Base-by-base conservation (phyloP, 2,888 invertebrate species). In the Tiliacea citrago region DNA sequence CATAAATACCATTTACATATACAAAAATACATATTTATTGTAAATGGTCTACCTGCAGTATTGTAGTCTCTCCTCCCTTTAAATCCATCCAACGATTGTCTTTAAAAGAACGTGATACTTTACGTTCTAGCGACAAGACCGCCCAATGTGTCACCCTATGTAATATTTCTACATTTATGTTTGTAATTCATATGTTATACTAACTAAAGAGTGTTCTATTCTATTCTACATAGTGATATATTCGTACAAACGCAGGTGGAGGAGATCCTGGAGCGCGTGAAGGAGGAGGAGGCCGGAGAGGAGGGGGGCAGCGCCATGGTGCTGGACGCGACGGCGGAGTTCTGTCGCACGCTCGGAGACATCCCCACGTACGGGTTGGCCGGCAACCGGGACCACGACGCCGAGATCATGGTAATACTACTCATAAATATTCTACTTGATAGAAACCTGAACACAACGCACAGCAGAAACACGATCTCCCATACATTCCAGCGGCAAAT, bases 291-390 rank as follows among this genome's bases (percentile, higher is more conserved):
- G 78, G 96, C 97, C 12, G 61, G 7, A 2, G 29, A 91, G 66
- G 81, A 92, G 70, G 86, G 83, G 47, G 94, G 96, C 68, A 96
- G 96, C 6, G 97, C 97, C 86, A 99, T 99, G 90, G 97, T 98
- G 75, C 95, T 99, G 73, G 99, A 99, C 96, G 98, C 99, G 1
- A 99, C 99, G 0, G 99, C 99, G 0, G 99, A 99, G 97, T 99
- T 99, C 96, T 99, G 99, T 92, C 97, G 99, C 88, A 99, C 99
- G 63, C 97, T 99, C 12, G 99, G 99, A 1, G 99, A 99, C 92
- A 99, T 99, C 89, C 99, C 99, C 74, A 99, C 99, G 0, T 99
- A 99, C 92, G 99, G 99, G 24, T 98, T 98, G 93, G 98, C 99
- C 35, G 99, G 99, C 51, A 99, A 99, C 95, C 97, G 99, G 51